phyloP scores from a whole-genome alignment of 2,113 vertebrate species.

The Scolopax mira region DNA sequence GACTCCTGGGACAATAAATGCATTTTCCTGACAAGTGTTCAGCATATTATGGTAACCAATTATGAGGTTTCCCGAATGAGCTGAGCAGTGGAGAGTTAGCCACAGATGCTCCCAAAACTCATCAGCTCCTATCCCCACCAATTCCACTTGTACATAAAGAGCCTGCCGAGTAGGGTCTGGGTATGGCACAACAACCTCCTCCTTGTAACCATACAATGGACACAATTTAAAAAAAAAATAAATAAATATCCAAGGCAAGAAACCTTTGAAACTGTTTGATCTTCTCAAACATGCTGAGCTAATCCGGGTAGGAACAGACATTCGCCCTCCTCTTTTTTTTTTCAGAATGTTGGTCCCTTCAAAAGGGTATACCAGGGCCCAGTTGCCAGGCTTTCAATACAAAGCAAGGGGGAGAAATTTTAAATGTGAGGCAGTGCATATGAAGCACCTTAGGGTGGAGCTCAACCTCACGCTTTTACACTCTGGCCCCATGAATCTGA shows the following conservation, averaged over 20 bases:
- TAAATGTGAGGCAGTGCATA: neutral
- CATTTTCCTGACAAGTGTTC: neutral
- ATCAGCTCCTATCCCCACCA: neutral
- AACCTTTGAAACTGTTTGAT: neutral
- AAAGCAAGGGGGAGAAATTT: neutral
- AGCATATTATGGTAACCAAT: neutral
- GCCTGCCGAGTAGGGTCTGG: neutral
- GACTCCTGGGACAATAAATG: neutral
- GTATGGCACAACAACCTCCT: neutral
- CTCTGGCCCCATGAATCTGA: rapidly evolving
- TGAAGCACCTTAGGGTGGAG: neutral
- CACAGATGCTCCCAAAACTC: neutral
- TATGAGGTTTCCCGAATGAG: neutral
- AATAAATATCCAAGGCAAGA: neutral
- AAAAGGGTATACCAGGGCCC: neutral
- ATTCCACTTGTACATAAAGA: neutral
- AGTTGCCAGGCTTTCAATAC: neutral
- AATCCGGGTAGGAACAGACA: neutral
- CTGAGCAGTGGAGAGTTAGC: neutral
- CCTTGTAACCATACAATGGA: neutral
- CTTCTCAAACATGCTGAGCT: neutral
- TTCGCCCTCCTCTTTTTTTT: rapidly evolving
- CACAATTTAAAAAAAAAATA: neutral
- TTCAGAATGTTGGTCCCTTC: neutral
- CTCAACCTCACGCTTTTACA: neutral